A percentile compares a stretch with the other conserved stretches of the same genome.
These are phyloP conservation scores for Pseudotriccus pelzelni DNA, from an alignment of 2,797 vertebrate genomes.

Conservation along the genomic window DNA sequence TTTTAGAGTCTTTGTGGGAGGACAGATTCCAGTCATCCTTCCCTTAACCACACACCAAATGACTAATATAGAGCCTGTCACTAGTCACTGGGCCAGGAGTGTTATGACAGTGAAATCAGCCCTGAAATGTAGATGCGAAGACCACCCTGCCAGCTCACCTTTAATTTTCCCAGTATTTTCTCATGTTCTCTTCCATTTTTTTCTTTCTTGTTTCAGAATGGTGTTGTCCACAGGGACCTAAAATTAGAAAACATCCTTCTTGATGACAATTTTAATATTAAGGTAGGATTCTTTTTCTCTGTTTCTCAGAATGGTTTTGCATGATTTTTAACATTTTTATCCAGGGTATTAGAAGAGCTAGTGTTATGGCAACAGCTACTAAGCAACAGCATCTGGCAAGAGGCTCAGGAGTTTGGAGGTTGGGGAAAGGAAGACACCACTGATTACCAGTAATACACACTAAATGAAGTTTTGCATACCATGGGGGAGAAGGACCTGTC, in stretches of 20 bases:
- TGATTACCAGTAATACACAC: neutral
- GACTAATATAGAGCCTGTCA: conserved; percentile 73
- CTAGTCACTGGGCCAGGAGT: conserved; percentile 63
- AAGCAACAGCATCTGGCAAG: conserved; percentile 44
- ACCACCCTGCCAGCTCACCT: conserved; percentile 67
- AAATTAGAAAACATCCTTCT: conserved; percentile 99
- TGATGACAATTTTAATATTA: conserved; percentile 99
- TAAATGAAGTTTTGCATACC: neutral
- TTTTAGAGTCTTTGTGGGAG: conserved; percentile 75
- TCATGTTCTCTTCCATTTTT: neutral
- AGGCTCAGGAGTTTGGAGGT: neutral
- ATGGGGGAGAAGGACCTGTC: neutral
- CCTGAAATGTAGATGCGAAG: conserved; percentile 56
- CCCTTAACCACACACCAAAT: conserved; percentile 75
- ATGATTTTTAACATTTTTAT: conserved; percentile 24
- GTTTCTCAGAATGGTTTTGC: conserved; percentile 4
- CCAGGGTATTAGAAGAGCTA: neutral
- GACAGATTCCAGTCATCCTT: conserved; percentile 82
- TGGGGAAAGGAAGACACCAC: neutral
- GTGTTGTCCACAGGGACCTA: conserved; percentile 97
- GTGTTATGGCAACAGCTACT: conserved; percentile 54
- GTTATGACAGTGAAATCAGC: conserved; percentile 57
- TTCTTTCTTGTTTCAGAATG: conserved; percentile 83
- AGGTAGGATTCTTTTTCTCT: conserved; percentile 80
- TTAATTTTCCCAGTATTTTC: conserved; percentile 42